phyloP scores from a whole-genome alignment of 1,140 invertebrate genomes.

The Hylyphantes graminicola region DNA sequence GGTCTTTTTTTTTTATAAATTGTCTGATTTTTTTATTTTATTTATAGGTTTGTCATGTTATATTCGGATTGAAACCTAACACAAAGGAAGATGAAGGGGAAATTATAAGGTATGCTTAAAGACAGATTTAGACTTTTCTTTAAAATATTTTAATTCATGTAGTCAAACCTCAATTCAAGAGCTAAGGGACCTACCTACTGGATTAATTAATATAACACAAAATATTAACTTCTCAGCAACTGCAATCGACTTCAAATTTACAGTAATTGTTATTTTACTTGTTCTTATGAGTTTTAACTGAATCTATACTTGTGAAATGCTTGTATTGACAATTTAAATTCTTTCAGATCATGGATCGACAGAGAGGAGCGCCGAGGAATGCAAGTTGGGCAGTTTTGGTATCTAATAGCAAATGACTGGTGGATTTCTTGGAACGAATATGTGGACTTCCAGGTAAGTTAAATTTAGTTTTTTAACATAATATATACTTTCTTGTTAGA shows the following conservation, averaged over 20 bases:
- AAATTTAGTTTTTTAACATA: neutral
- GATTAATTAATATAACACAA: no score
- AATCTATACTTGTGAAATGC: neutral
- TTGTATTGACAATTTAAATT: neutral
- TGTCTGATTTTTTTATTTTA: neutral
- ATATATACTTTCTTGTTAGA: neutral
- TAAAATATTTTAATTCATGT: neutral
- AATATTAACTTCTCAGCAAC: no score
- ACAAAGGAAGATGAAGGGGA: slow-evolving; percentile 82
- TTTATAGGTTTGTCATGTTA: slow-evolving; percentile 83
- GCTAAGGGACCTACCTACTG: no score
- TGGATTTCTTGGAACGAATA: slow-evolving; percentile 83
- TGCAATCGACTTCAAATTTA: no score
- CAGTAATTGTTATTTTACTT: no score
- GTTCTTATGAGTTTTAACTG: neutral
- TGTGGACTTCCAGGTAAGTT: slow-evolving; percentile 69
- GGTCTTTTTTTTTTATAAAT: slow-evolving; percentile 7
- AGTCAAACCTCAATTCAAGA: neutral
- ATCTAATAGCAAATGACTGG: slow-evolving; percentile 85
- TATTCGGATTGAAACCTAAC: slow-evolving; percentile 84
- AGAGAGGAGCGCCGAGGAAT: slow-evolving; percentile 80
- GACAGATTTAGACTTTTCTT: neutral
- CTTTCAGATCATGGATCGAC: slow-evolving; percentile 76
- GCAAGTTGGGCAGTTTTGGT: slow-evolving; percentile 85
- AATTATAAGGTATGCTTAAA: slow-evolving; percentile 74